Evolutionary conservation across 2,888 invertebrate genomes (phyloP), one percentile per base, ranked within the genome.

Genomic region (Luperina testacea): DNA sequence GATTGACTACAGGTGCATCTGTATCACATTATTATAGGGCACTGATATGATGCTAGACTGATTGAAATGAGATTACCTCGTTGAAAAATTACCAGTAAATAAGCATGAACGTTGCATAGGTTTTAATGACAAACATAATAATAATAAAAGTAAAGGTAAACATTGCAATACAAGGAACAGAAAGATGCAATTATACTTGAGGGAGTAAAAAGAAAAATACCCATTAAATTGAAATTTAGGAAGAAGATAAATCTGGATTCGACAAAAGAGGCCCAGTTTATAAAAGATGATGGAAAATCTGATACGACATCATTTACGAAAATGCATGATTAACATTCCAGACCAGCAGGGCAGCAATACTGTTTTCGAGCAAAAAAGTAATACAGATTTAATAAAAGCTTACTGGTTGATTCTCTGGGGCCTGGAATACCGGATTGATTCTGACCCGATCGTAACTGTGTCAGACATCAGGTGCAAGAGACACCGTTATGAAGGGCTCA

Each of bases 401-500:
- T 72, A 68, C 71, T 68, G 67, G 32, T 0, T 9, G n/a, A 24
- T 32, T 24, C 53, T 64, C 67, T 69, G 9, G 24, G 61, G 20
- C 63, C 51, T 57, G 72, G 83, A 45, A 70, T 80, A 77, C 81
- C 81, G 45, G 83, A 75, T 84, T 38, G 27, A 32, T 61, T n/a
- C 6, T n/a, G 57, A 75, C 72, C 51, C 64, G 72, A 59, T 45
- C 15, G 27, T 57, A 74, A 71, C 53, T 80, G 65, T 78, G 87
- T 64, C 80, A 67, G 69, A 8, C 11, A 72, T 65, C 87, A 75
- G 24, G 59, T 84, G 45, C 53, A 65, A 32, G 24, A 51, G 38
- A 53, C 15, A 84, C 84, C 80, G 84, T 84, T 87, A 67, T 71
- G 67, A 73, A 87, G 87, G 87, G 87, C 57, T 38, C 42, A 57